Percentiles rank a stretch among this genome's conserved stretches.
Evolutionary conservation across 23 tunicate genomes (phyloP).

Genomic region (Clavelina lepadiformis): DNA sequence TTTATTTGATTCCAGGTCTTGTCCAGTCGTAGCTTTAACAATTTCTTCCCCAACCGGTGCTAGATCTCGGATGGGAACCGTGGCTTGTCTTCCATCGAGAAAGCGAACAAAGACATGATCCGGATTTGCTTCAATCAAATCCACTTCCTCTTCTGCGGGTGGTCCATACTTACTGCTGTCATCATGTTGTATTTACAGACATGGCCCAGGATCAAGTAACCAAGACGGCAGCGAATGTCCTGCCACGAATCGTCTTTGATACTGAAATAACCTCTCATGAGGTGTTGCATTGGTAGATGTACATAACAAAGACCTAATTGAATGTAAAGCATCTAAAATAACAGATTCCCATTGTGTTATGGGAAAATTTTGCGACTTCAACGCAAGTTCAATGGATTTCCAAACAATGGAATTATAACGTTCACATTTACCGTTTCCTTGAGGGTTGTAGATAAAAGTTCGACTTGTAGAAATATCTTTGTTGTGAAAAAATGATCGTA

Average conservation of each 20-base stretch:
- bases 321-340: too few species aligned
- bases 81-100: not conserved
- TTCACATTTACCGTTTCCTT: not conserved
- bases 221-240: too few species aligned
- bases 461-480: not conserved
- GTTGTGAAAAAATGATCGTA: not conserved
- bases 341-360: not conserved
- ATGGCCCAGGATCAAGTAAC: too few species aligned
- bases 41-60: too few species aligned
- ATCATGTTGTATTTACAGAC: too few species aligned
- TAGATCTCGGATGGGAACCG: not conserved
- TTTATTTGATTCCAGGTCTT: too few species aligned
- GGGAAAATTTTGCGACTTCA: not conserved
- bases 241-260: not conserved
- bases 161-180: not conserved
- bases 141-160: not conserved
- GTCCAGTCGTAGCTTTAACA: too few species aligned
- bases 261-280: not conserved
- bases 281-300: too few species aligned
- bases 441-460: not conserved
- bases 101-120: not conserved
- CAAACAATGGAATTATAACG: constrained; percentile 1
- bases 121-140: not conserved
- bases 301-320: too few species aligned
- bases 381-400: not conserved